These are phyloP conservation scores for Portevinia maculata DNA, from an alignment of 2,888 invertebrate species.

Conservation along the genomic window DNA sequence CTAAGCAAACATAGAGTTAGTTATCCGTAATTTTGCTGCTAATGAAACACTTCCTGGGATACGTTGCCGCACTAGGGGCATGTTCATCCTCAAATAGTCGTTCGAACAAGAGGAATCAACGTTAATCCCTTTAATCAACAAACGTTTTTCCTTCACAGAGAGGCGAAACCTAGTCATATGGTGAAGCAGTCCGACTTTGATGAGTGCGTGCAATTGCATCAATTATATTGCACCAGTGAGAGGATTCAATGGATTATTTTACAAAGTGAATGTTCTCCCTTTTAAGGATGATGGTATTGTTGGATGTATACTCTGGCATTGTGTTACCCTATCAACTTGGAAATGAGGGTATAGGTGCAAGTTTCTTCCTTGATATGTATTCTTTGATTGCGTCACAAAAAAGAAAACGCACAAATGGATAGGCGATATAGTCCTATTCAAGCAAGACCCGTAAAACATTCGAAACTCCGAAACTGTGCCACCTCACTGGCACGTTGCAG, in stretches of 20 bases:
- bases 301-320: constrained; percentile 4
- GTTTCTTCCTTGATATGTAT: background rate
- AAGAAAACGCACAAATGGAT: background rate
- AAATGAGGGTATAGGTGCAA: background rate
- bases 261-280: background rate
- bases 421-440: too few relatives aligned
- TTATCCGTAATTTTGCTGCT: constrained; percentile 59
- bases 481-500: too few relatives aligned
- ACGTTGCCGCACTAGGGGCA: background rate
- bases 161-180: background rate
- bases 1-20: constrained; percentile 58
- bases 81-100: background rate
- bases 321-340: background rate
- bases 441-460: too few relatives aligned
- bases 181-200: constrained; percentile 14
- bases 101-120: constrained; percentile 35
- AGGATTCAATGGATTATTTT: constrained; percentile 44
- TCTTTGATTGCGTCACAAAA: background rate
- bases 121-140: constrained; percentile 56
- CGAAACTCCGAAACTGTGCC: too few relatives aligned
- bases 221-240: constrained; percentile 58
- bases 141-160: constrained; percentile 18
- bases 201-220: constrained; percentile 61
- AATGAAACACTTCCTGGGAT: constrained; percentile 57
- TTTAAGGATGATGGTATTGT: background rate